Percentiles rank a stretch among this genome's conserved stretches.
These are phyloP conservation scores for Unio delphinus DNA, from an alignment of 2,888 invertebrate genomes.

Conservation along the genomic window DNA sequence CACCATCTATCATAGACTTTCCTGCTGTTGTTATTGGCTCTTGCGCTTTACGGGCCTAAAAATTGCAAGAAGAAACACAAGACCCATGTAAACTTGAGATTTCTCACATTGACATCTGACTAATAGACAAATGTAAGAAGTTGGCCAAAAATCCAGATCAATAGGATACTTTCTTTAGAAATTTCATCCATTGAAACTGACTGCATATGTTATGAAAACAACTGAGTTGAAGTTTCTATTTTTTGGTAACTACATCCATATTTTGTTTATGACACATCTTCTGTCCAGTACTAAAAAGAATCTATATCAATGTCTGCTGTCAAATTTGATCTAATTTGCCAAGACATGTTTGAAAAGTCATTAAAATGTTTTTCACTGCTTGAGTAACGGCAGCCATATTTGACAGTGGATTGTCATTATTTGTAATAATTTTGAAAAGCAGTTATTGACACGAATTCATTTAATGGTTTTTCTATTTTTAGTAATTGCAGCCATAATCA, in stretches of 20 bases:
- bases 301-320: too few species aligned
- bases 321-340: background rate
- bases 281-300: too few species aligned
- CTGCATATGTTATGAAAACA: too few species aligned
- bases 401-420: too few species aligned
- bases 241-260: too few species aligned
- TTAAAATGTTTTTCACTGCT: background rate
- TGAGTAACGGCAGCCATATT: too few species aligned
- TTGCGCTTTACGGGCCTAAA: constrained; percentile 83
- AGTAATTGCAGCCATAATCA: too few species aligned
- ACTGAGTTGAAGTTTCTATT: too few species aligned
- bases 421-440: too few species aligned
- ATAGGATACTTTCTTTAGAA: background rate
- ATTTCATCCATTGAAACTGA: background rate
- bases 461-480: too few species aligned
- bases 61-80: constrained; percentile 7
- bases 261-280: too few species aligned
- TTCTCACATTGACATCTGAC: background rate
- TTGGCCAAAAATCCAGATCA: background rate
- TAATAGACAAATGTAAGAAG: background rate
- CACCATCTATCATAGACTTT: constrained; percentile 84
- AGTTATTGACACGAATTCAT: too few species aligned
- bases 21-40: constrained; percentile 91
- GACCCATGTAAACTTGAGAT: constrained; percentile 1
- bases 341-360: background rate